A percentile compares a stretch with the other conserved stretches of the same genome.
These are phyloP conservation scores for Drosophila gaucha DNA, from an alignment of 2,888 invertebrate genomes.

Conservation along the genomic window DNA sequence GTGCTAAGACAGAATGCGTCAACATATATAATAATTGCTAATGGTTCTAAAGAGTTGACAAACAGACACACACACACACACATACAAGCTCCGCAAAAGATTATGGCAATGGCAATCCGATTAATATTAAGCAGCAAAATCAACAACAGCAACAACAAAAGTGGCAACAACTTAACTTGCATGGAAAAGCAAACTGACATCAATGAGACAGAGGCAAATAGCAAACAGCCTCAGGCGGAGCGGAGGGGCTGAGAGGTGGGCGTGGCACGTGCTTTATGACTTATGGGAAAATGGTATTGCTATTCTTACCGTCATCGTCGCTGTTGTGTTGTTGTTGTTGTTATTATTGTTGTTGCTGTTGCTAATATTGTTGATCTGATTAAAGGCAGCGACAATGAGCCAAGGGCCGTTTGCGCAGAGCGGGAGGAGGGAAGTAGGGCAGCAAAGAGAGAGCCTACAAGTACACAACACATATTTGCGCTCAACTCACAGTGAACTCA, in stretches of 20 bases:
- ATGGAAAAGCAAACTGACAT: conserved; percentile 20
- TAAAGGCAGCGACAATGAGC: conserved; percentile 41
- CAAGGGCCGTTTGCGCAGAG: too few species aligned
- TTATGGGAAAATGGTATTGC: conserved; percentile 26
- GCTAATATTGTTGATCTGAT: conserved; percentile 45
- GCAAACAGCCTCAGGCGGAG: conserved; percentile 15
- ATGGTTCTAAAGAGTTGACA: conserved; percentile 39
- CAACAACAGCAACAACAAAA: conserved; percentile 21
- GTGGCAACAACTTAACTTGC: conserved; percentile 5
- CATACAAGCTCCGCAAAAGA: conserved; percentile 25
- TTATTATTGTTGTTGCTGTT: conserved; percentile 6
- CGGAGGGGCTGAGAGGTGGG: neutral
- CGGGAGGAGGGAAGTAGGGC: too few species aligned
- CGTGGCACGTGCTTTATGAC: conserved; percentile 27
- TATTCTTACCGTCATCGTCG: conserved; percentile 3
- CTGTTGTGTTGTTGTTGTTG: conserved; percentile 29
- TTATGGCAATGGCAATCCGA: conserved; percentile 57
- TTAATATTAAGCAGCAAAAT: conserved; percentile 51
- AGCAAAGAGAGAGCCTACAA: neutral
- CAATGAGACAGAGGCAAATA: conserved; percentile 16
- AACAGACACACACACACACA: conserved; percentile 16
- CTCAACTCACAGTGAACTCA: too few species aligned
- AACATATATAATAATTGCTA: conserved; percentile 43
- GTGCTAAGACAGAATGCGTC: conserved; percentile 7
- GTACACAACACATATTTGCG: conserved; percentile 16